A percentile compares a stretch with the other conserved stretches of the same genome.
Evolutionary conservation across 2,888 invertebrate species (phyloP).

Genomic region (Gortyna flavago): DNA sequence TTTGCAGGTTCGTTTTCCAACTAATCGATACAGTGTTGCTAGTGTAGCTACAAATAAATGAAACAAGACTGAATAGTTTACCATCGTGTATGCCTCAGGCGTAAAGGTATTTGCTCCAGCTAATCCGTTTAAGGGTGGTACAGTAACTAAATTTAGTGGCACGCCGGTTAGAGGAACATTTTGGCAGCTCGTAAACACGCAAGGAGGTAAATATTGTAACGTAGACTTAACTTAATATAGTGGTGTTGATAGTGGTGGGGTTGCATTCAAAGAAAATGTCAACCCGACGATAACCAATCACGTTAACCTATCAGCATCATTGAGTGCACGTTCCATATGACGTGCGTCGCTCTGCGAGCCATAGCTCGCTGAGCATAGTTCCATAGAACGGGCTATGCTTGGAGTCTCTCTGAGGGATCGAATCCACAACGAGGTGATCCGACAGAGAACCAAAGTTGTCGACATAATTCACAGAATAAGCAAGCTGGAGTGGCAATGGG

Average conservation of each 20-base stretch:
- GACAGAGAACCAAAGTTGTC: too few species aligned
- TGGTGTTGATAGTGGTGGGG: conserved; percentile 1
- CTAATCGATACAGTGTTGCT: conserved; percentile 18
- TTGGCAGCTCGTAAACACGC: conserved; percentile 38
- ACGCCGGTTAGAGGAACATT: conserved; percentile 49
- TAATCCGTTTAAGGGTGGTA: conserved; percentile 62
- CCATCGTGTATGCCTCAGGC: conserved; percentile 16
- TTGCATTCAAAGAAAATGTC: background rate
- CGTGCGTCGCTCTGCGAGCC: background rate
- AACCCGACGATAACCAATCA: background rate
- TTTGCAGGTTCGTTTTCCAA: background rate
- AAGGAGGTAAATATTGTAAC: conserved; percentile 16
- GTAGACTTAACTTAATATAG: conserved; percentile 18
- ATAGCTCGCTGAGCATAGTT: too few species aligned
- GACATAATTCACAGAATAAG: too few species aligned
- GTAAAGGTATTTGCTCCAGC: conserved; percentile 60
- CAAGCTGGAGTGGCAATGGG: too few species aligned
- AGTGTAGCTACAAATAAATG: conserved; percentile 21
- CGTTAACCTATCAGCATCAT: background rate
- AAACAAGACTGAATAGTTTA: conserved; percentile 44
- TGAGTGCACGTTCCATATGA: background rate
- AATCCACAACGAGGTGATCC: too few species aligned
- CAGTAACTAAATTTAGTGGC: conserved; percentile 54
- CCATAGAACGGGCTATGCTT: too few species aligned
- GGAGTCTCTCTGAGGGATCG: too few species aligned